Conservation (phyloP, 35 echinoderm and acorn worm genomes). For the Holothuria glaberrima region DNA sequence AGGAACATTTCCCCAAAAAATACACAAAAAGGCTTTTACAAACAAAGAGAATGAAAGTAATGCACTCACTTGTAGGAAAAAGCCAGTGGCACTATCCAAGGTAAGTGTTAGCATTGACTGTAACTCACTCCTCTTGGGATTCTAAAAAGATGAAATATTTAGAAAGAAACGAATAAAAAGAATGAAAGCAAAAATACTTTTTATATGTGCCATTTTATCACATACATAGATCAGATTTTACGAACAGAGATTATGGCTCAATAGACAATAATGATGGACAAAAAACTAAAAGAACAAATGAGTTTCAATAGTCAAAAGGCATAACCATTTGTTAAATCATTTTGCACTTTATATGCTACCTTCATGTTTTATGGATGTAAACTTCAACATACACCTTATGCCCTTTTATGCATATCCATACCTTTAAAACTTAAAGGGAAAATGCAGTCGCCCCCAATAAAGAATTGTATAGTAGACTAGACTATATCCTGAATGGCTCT, state of each 20-base stretch:
- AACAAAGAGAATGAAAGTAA: neutral
- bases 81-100: conserved; percentile 93
- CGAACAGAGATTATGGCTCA: neutral
- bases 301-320: too few relatives aligned
- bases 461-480: too few relatives aligned
- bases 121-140: conserved; percentile 90
- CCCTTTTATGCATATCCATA: too few relatives aligned
- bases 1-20: too few relatives aligned
- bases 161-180: neutral
- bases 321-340: too few relatives aligned
- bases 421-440: too few relatives aligned
- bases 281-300: neutral
- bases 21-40: neutral
- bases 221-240: neutral
- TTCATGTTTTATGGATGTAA: too few relatives aligned
- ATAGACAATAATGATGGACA: neutral
- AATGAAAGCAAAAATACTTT: neutral
- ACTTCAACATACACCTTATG: too few relatives aligned
- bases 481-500: too few relatives aligned
- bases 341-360: too few relatives aligned
- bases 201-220: neutral
- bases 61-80: conserved; percentile 86
- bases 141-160: conserved; percentile 50
- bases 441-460: too few relatives aligned
- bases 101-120: conserved; percentile 88